These are phyloP conservation scores for Tenrec ecaudatus DNA, from an alignment of 2,113 vertebrate genomes.

Conservation along the genomic window DNA sequence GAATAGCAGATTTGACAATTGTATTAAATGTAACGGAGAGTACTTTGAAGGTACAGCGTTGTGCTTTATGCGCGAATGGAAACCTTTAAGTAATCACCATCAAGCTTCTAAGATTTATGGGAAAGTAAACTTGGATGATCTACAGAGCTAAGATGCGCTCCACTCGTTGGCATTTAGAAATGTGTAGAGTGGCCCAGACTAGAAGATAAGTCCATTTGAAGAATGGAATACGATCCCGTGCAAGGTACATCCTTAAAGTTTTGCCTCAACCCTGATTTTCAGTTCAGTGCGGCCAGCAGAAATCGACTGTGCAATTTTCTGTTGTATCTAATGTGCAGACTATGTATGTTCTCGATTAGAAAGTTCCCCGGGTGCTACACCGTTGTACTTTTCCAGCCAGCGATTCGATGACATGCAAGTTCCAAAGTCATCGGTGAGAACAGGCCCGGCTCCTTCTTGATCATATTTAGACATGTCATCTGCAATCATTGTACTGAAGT, in stretches of 20 bases:
- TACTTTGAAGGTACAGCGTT: slow-evolving; percentile 85
- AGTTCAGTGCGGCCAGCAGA: slow-evolving; percentile 90
- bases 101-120: slow-evolving; percentile 88
- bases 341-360: slow-evolving; percentile 88
- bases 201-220: slow-evolving; percentile 90
- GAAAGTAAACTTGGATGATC: slow-evolving; percentile 87
- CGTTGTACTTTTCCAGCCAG: slow-evolving; percentile 93
- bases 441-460: slow-evolving; percentile 93
- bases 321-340: slow-evolving; percentile 91
- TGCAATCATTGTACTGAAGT: slow-evolving; percentile 94
- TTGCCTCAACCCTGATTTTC: slow-evolving; percentile 91
- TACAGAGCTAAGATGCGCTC: slow-evolving; percentile 88
- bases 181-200: slow-evolving; percentile 89
- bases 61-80: slow-evolving; percentile 89
- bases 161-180: slow-evolving; percentile 88
- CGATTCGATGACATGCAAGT: slow-evolving; percentile 94
- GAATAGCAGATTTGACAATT: too few relatives aligned
- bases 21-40: too few relatives aligned
- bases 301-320: slow-evolving; percentile 92
- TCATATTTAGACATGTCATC: slow-evolving; percentile 95
- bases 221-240: slow-evolving; percentile 89
- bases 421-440: slow-evolving; percentile 95
- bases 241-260: slow-evolving; percentile 90
- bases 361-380: slow-evolving; percentile 91
- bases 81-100: slow-evolving; percentile 88